These are phyloP conservation scores for Meghimatium bilineatum DNA, from an alignment of 2,888 invertebrate species.

Conservation along the genomic window DNA sequence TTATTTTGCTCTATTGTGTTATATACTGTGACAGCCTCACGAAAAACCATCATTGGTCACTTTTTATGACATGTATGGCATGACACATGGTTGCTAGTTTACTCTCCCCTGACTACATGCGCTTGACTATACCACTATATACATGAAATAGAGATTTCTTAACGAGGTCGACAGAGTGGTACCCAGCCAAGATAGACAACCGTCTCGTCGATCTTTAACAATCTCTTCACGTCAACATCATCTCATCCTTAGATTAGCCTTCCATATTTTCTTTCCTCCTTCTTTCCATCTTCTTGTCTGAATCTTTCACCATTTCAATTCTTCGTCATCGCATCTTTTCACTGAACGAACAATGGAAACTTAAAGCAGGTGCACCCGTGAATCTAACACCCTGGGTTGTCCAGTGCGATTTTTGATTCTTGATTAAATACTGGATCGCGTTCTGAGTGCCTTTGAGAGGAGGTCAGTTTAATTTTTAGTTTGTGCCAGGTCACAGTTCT, in stretches of 20 bases:
- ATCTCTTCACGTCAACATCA: slow-evolving; percentile 11
- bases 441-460: slow-evolving; percentile 25
- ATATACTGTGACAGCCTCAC: no score
- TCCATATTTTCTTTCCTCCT: neutral
- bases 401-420: slow-evolving; percentile 40
- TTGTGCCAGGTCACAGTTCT: slow-evolving; percentile 37
- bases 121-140: neutral
- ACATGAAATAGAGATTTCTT: neutral
- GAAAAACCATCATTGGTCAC: no score
- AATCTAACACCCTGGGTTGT: slow-evolving; percentile 24
- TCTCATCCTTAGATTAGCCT: neutral
- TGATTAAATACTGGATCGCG: slow-evolving; percentile 46
- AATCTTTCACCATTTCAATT: neutral
- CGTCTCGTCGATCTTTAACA: slow-evolving; percentile 22
- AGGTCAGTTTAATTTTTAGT: slow-evolving; percentile 42
- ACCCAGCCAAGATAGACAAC: slow-evolving; percentile 1
- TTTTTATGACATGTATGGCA: no score
- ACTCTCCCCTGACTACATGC: neutral
- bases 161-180: neutral
- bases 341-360: slow-evolving; percentile 1
- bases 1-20: no score
- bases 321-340: slow-evolving; percentile 15
- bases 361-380: slow-evolving; percentile 26
- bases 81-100: no score
- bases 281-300: slow-evolving; percentile 3